Evolutionary conservation across 2,888 invertebrate species (phyloP), one percentile per base, ranked within the genome.

Genomic region (Lochmaea crataegi): DNA sequence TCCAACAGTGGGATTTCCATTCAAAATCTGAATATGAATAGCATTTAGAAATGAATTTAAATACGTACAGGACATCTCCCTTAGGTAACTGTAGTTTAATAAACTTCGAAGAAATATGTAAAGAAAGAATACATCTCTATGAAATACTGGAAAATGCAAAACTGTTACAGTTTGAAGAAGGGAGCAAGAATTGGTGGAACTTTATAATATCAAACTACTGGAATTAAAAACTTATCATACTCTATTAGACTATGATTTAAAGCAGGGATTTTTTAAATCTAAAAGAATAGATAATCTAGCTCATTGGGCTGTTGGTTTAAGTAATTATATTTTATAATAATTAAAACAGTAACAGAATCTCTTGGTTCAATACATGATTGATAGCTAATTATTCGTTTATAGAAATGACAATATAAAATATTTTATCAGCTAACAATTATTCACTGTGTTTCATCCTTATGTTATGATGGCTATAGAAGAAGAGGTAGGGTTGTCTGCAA

Each of bases 281-380:
- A 68, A 64, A 68, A 45, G 14, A 42, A 45, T 72, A 42, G 71
- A 75, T 45, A 69, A 75, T 26, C 64, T 71, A n/a, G 73, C 75
- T 14, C 76, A 76, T 51, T 76, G 76, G 76, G 12, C 75, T 5
- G 53, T 76, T n/a, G 75, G 73, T 68, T 72, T 76, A 66, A 67
- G 75, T 76, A 76, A 57, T 63, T 71, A 69, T 56, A 9, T 60
- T 32, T 60, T 60, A 64, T 32, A 9, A 11, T 6, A 9, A 32
- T 60, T 61, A 5, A 32, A 32, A 32, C n/a, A 32, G 5, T 5
- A 32, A 6, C 5, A 32, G 32, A 32, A 32, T 38, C 7, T 38
- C 32, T 22, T 22, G 9, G 32, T 38, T 7, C 32, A 38, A 38
- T 32, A 32, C 32, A 7, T 32, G 32, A n/a, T n/a, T n/a, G n/a